Evolutionary conservation across 2,113 vertebrate species (phyloP), one percentile per base, ranked within the genome.

Genomic region (Choloepus hoffmanni): DNA sequence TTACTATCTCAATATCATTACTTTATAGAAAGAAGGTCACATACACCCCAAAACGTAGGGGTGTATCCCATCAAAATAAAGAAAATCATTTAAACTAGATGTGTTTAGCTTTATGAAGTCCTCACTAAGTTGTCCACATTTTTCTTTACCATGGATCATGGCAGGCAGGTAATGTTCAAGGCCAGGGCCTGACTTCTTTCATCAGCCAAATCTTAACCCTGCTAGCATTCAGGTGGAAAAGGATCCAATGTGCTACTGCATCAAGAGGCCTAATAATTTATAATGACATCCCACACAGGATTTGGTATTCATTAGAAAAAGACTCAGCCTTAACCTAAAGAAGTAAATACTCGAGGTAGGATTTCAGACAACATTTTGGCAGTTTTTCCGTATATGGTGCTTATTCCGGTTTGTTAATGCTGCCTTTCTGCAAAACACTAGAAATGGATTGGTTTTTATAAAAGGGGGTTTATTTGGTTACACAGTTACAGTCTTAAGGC

Each of bases 61-160:
- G 0, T 4, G 4, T 1, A 2, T 26, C 36, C 0, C 18, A 0
- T 5, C 30, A 5, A 4, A 7, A 4, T 13, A 13, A 9, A 65
- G 6, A 10, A 1, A 0, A 0, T 4, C 1, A 1, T 0, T 23
- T 21, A 1, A 7, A 2, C 4, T 14, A 21, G 0, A 16, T 0
- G 0, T 15, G 43, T 1, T 19, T 5, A 0, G 1, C 26, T 1
- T 53, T 58, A 2, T 1, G 0, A 26, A 0, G 24, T 15, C 62
- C 24, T 8, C 2, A 40, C 67, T 3, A 0, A 2, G 1, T 7
- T 7, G 7, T 5, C 12, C 11, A 0, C 0, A 1, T 0, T 7
- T 2, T 28, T 2, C 50, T 73, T 40, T 24, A 23, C 16, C 28
- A 7, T 2, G n/a, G 28, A 4, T 43, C 26, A 0, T 0, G 0